Evolutionary conservation across 2,113 vertebrate genomes (phyloP).

Genomic region (Formicarius rufipectus): DNA sequence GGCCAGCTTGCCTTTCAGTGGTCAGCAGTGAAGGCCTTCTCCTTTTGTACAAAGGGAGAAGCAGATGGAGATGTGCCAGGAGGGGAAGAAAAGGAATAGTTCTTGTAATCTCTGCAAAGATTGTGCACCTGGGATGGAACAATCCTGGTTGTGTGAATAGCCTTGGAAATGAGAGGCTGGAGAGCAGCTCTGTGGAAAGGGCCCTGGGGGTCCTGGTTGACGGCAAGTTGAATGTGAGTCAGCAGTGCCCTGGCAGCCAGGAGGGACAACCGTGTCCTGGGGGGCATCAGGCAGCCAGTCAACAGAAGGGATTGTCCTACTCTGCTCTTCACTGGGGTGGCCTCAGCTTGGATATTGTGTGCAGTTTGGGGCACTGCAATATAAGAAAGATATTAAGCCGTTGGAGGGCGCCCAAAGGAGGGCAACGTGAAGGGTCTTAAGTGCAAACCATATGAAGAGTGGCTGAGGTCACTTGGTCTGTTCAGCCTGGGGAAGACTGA

Average conservation of each 20-base stretch:
- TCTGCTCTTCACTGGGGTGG: fast-evolving
- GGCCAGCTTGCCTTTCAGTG: neutral
- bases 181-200: neutral
- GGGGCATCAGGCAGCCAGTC: fast-evolving
- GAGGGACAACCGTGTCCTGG: fast-evolving
- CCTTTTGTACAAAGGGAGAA: neutral
- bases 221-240: fast-evolving
- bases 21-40: neutral
- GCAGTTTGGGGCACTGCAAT: too few species aligned
- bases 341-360: neutral
- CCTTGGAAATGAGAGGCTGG: neutral
- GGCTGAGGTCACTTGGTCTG: neutral
- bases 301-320: neutral
- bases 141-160: neutral
- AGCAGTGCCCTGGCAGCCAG: neutral
- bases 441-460: fast-evolving
- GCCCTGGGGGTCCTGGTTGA: fast-evolving
- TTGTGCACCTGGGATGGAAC: neutral
- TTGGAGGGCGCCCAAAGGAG: neutral
- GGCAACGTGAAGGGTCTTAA: fast-evolving
- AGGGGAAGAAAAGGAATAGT: neutral
- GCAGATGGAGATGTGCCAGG: neutral
- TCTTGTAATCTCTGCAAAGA: neutral
- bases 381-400: neutral
- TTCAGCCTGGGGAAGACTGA: neutral